Base-by-base conservation (phyloP, 2,888 invertebrate species). In the Serrognathus titanus region DNA sequence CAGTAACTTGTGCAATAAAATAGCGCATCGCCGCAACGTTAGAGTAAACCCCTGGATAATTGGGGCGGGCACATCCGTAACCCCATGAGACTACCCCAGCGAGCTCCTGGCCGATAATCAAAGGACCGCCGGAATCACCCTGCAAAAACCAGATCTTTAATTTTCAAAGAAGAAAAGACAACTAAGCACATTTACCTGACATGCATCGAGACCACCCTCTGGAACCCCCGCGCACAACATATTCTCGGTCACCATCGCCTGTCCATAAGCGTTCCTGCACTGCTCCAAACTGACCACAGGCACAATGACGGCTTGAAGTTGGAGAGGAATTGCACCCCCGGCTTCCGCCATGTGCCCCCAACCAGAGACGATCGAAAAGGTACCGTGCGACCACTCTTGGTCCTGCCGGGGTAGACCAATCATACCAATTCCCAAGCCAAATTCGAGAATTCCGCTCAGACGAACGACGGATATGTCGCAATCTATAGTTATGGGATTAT, bases 171-270 rank as follows among this genome's bases (percentile, higher is more conserved):
- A 31, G 1, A 31, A 31, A 31, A 3, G 16, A 7, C 9, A 7
- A 40, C 7, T 31, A 6, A 6, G 3, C 6, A 40, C 1, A 48
- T 48, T 55, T 58, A 65, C 66, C 53, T 68, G 66, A 62, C 69
- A 71, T 12, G 69, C 57, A 53, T 66, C 67, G 41, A 65, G 63
- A 16, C 69, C 69, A 3, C 68, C 68, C 10, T 58, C 51, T 5
- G 53, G 24, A 13, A 52, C 11, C 31, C 82, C 82, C 0, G 83
- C 83, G 53, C 83, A 83, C 66, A 83, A 79, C 83, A 83, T 83
- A 16, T 78, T 76, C 0, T 71, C 64, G 0, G 81, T 80, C 11
- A 72, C 63, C 5, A 54, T 46, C 12, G 51, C 54, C 10, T 24
- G 10, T 38, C 49, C 51, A 24, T 60, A 57, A 20, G 52, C 57